These are phyloP conservation scores for Solenopsis fugax DNA, from an alignment of 1,140 invertebrate species.

Conservation along the genomic window DNA sequence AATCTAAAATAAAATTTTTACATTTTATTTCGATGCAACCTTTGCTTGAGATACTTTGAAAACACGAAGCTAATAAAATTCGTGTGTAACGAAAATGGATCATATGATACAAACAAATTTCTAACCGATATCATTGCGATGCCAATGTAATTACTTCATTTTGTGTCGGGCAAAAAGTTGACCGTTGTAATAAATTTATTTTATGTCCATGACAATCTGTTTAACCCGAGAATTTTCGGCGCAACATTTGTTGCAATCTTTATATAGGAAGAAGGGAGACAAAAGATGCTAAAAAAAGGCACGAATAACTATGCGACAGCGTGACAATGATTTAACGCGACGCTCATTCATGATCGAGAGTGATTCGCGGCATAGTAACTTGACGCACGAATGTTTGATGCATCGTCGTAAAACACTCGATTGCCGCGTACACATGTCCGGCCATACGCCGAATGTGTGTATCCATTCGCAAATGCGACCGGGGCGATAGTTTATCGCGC, in stretches of 20 bases:
- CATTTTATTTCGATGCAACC: not conserved
- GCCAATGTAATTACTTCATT: not conserved
- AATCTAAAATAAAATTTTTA: not conserved
- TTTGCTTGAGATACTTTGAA: not conserved
- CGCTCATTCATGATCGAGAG: slow-evolving; percentile 68
- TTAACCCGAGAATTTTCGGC: slow-evolving; percentile 4
- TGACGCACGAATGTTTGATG: slow-evolving; percentile 72
- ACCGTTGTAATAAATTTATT: not conserved
- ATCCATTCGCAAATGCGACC: slow-evolving; percentile 64
- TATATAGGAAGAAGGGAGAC: not conserved
- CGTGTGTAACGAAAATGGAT: not conserved
- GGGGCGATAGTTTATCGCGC: slow-evolving; percentile 72
- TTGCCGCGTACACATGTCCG: slow-evolving; percentile 74
- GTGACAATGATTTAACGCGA: slow-evolving; percentile 69
- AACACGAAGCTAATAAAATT: not conserved
- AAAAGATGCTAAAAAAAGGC: not conserved
- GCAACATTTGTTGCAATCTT: slow-evolving; percentile 23
- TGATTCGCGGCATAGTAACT: slow-evolving; percentile 69
- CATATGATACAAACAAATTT: not conserved
- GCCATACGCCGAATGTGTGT: slow-evolving; percentile 60
- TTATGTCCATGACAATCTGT: not conserved
- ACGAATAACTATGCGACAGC: not conserved
- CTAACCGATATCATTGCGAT: not conserved
- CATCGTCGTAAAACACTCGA: slow-evolving; percentile 74
- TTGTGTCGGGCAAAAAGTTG: not conserved